Evolutionary conservation across 1,140 invertebrate species (phyloP).

Genomic region (Panagrolaimus sp.): DNA sequence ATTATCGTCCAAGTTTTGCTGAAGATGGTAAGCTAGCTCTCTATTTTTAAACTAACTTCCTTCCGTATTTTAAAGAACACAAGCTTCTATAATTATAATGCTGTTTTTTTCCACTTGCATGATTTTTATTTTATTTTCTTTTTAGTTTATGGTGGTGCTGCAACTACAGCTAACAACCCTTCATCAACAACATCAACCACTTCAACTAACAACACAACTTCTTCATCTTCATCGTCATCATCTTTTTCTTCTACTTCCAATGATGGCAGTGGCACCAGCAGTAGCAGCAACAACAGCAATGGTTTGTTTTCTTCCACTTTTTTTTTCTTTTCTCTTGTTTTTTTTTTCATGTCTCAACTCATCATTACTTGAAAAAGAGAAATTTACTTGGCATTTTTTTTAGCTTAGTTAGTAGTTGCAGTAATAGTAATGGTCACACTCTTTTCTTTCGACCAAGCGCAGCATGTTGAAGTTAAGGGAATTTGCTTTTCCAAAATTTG

Average conservation of each 20-base stretch:
- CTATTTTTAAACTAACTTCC: neutral
- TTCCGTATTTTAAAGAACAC: neutral
- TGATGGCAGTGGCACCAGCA: neutral
- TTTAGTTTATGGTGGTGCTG: conserved; percentile 10
- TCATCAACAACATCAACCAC: neutral
- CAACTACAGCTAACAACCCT: too few relatives aligned
- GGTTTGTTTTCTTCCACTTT: neutral
- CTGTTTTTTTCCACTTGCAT: neutral
- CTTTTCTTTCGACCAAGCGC: too few relatives aligned
- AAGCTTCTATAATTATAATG: neutral
- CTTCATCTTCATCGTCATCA: neutral
- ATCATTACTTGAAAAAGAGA: neutral
- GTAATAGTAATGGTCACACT: too few relatives aligned
- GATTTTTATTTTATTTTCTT: neutral
- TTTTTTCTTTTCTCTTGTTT: neutral
- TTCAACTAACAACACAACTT: neutral
- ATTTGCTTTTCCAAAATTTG: too few relatives aligned
- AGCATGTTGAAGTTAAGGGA: too few relatives aligned
- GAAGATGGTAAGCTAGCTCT: conserved; percentile 22
- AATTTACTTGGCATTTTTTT: conserved; percentile 14
- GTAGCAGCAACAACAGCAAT: too few relatives aligned
- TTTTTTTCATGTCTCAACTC: conserved; percentile 1
- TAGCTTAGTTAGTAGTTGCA: too few relatives aligned
- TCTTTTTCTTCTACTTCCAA: neutral
- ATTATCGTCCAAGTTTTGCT: conserved; percentile 24